Base-by-base conservation (phyloP, 2,888 invertebrate genomes). In the Desoria tigrina region DNA sequence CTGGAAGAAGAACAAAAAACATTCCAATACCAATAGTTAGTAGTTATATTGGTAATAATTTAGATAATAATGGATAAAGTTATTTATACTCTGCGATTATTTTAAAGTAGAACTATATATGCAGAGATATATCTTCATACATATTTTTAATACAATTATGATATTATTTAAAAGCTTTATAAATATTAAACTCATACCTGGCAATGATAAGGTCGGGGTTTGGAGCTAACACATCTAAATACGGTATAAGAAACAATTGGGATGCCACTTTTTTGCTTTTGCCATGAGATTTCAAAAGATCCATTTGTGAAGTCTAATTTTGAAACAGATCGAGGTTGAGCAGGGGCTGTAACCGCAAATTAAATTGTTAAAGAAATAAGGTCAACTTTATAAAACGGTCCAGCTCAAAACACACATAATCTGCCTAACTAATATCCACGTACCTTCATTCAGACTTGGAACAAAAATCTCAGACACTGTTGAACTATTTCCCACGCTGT, bases 211-310 rank as follows among this genome's bases (percentile, higher is more conserved):
- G 83, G 83, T 45, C 84, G 79, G 73, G 85, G 85, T 27, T 83
- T 81, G 27, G 83, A 83, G 51, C 84, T 82, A 58, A 82, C 82
- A 78, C 90, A 90, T 90, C 91, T 92, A 79, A 90, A 92, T 23
- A 93, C 84, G 0, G 92, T 92, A 74, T 90, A 93, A 79, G 88
- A 87, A 14, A 63, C 57, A 50, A 72, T 70, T 26, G 55, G 62
- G 51, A 23, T 59, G 21, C 39, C 60, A 60, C 49, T 53, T 42
- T 45, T 56, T 16, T 88, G 86, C 26, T 84, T 83, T 72, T 85
- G 84, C 92, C 92, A 92, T 9, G 88, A 87, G 11, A 92, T 79
- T 77, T 88, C 88, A 79, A 89, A 90, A 21, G 86, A 84, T 32
- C 87, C 87, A 78, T 87, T 85, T 69, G 86, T 86, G 79, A 87